Evolutionary conservation across 2,888 invertebrate genomes (phyloP).

Genomic region (Pachliopta kotzebuea): DNA sequence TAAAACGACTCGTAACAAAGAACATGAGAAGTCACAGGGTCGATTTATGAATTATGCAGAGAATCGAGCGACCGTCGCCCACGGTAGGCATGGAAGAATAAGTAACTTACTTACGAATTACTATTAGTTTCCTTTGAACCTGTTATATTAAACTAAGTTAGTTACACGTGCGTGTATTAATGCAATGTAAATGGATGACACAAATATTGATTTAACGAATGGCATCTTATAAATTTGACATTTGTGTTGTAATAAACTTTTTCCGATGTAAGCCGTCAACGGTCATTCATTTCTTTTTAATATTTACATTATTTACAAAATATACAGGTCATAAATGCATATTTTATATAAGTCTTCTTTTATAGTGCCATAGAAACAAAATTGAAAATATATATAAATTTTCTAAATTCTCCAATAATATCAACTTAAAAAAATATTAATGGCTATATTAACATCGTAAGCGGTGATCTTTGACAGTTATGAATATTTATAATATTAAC

Average conservation of each 20-base stretch:
- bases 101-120: constrained; percentile 62
- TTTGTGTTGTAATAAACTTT: constrained; percentile 20
- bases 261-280: not conserved
- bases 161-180: constrained; percentile 9
- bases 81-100: constrained; percentile 56
- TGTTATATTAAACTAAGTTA: constrained; percentile 32
- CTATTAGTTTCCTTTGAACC: constrained; percentile 51
- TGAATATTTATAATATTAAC: not conserved
- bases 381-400: not conserved
- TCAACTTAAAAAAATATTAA: not conserved
- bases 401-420: not conserved
- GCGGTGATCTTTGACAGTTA: not conserved
- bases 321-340: not conserved
- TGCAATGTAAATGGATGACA: constrained; percentile 25
- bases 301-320: not conserved
- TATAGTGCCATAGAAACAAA: not conserved
- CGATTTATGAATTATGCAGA: constrained; percentile 72
- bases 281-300: not conserved
- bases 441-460: not conserved
- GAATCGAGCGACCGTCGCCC: constrained; percentile 43
- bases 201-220: constrained; percentile 21
- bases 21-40: constrained; percentile 44
- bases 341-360: not conserved
- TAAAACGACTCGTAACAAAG: constrained; percentile 47
- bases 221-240: constrained; percentile 34